Evolutionary conservation across 2,888 invertebrate genomes (phyloP), one percentile per base, ranked within the genome.

Genomic region (Andrena camellia): DNA sequence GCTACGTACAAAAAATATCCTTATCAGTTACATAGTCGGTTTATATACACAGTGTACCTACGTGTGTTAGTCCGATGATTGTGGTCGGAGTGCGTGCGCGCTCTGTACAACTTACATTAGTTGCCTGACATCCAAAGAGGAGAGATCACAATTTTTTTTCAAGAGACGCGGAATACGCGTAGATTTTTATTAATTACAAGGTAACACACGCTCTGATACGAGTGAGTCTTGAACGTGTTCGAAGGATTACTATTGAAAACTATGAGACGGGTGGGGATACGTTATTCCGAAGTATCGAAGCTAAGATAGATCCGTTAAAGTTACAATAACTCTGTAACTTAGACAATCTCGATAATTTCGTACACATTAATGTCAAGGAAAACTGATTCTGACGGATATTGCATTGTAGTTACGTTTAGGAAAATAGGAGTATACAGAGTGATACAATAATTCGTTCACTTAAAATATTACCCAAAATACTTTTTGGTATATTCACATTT

Each of bases 1-100:
- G 59, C 76, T 88, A 86, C 80, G 89, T 88, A 89, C 89, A 89
- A 88, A 88, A 88, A 87, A 88, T 88, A 88, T 78, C 66, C 83
- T 88, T 88, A 88, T 72, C 50, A 76, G 66, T 79, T 88, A 88
- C 63, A 67, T 35, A 60, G 78, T 85, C 81, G 76, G 42, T 60
- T 75, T 88, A 88, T 88, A 78, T 88, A 89, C 86, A 88, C 82
- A 81, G 42, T 75, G 81, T 86, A 83, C 73, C 75, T 82, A 83
- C 67, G 81, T 83, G 81, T 81, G 79, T 81, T 82, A 52, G 66
- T 78, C 83, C 75, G 74, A 81, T 84, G 88, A 88, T 88, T 83
- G 80, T 86, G 63, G 78, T 70, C 26, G 57, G 67, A 66, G 68
- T 88, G 82, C 82, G 77, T 71, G 82, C 88, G 75, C 82, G 66